These are phyloP conservation scores for Scaptomyza caliginosa DNA, from an alignment of 2,888 invertebrate species.

Conservation along the genomic window DNA sequence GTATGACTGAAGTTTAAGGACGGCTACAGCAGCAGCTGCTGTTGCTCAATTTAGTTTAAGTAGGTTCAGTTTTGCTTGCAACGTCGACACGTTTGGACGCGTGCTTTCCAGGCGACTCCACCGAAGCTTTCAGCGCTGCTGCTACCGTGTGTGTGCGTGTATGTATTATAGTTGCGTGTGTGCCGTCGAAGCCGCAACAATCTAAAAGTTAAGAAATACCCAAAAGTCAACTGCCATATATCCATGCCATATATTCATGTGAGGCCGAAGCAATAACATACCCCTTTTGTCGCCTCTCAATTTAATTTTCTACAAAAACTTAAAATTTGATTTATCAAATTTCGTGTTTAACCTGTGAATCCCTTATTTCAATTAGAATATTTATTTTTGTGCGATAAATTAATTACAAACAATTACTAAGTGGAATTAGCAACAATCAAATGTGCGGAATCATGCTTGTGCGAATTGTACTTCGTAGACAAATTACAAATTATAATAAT, in stretches of 20 bases:
- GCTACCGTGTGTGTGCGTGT: conserved; percentile 2
- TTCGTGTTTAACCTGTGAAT: background rate
- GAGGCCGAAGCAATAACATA: background rate
- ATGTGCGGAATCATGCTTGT: conserved; percentile 30
- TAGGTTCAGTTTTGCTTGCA: conserved; percentile 54
- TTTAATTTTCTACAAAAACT: background rate
- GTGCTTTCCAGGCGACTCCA: conserved; percentile 15
- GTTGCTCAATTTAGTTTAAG: conserved; percentile 47
- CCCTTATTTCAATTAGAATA: conserved; percentile 36
- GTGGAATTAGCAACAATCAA: too few relatives aligned
- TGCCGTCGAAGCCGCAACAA: conserved; percentile 42
- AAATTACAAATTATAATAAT: conserved; percentile 18
- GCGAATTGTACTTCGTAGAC: conserved; percentile 28
- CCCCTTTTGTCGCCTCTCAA: background rate
- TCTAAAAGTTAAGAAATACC: conserved; percentile 37
- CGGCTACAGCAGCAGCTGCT: conserved; percentile 56
- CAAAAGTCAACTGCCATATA: conserved; percentile 47
- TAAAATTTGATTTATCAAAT: background rate
- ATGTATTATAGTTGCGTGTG: conserved; percentile 2
- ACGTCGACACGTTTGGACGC: conserved; percentile 57
- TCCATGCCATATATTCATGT: too few relatives aligned
- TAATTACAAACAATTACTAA: too few relatives aligned
- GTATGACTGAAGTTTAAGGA: conserved; percentile 63
- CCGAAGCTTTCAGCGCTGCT: background rate
- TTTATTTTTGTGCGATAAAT: conserved; percentile 42